These are phyloP conservation scores for Heliconius cydno DNA, from an alignment of 2,888 invertebrate genomes.

Conservation along the genomic window DNA sequence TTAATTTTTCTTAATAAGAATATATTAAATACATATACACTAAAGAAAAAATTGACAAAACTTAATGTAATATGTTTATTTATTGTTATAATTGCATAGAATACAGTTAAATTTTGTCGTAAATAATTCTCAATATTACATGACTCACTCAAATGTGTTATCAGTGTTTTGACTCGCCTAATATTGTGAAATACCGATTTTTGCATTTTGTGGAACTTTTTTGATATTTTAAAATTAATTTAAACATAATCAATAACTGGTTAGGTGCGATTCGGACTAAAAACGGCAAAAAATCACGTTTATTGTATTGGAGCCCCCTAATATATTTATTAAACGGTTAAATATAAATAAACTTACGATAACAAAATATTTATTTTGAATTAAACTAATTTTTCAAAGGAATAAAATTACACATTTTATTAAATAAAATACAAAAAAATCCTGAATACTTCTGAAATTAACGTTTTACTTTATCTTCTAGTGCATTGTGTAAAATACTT, in stretches of 20 bases:
- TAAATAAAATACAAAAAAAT: too few species aligned
- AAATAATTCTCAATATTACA: conserved; percentile 7
- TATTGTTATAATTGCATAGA: neutral
- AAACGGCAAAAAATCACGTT: too few species aligned
- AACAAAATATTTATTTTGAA: too few species aligned
- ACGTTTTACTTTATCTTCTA: neutral
- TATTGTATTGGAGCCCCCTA: too few species aligned
- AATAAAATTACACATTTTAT: too few species aligned
- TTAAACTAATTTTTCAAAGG: too few species aligned
- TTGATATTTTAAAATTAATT: neutral
- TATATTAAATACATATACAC: too few species aligned
- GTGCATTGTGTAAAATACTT: neutral
- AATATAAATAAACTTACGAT: too few species aligned
- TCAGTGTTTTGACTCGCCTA: neutral
- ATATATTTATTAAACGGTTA: too few species aligned
- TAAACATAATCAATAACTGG: neutral
- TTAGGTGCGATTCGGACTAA: neutral
- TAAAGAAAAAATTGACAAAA: too few species aligned
- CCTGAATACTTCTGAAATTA: neutral
- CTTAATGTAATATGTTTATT: neutral
- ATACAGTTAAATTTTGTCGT: neutral
- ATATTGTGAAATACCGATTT: neutral
- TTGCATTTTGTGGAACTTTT: neutral
- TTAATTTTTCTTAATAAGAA: too few species aligned
- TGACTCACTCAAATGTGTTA: conserved; percentile 9